A percentile compares a stretch with the other conserved stretches of the same genome.
Evolutionary conservation across 2,797 vertebrate genomes (phyloP).

Genomic region (Pantherophis alleghaniensis): DNA sequence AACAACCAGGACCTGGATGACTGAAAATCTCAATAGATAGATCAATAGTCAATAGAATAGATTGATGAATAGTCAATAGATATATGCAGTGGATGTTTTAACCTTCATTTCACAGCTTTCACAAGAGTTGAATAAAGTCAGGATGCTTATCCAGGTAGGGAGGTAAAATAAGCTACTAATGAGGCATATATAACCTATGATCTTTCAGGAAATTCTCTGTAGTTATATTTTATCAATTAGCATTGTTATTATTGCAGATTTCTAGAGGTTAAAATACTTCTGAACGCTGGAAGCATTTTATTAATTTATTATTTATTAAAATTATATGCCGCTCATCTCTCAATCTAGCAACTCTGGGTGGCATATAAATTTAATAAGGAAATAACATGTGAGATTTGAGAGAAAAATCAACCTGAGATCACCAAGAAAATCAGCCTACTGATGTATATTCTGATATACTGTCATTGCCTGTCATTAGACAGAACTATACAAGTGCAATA

Average conservation of each 20-base stretch:
- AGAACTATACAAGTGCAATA: neutral
- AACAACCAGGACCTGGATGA: too few species aligned
- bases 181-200: neutral
- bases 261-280: neutral
- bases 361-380: neutral
- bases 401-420: neutral
- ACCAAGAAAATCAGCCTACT: neutral
- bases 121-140: neutral
- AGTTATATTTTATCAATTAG: neutral
- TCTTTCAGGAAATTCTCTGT: neutral
- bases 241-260: neutral
- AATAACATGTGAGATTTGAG: neutral
- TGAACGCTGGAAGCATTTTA: neutral
- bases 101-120: neutral
- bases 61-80: too few species aligned
- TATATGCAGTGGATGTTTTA: neutral
- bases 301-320: neutral
- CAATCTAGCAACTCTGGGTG: neutral
- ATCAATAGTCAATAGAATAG: too few species aligned
- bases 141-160: neutral
- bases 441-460: neutral
- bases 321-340: neutral
- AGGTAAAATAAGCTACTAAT: neutral
- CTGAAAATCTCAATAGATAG: too few species aligned
- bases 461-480: neutral